phyloP scores from a whole-genome alignment of 2,888 invertebrate species.

The Mythimna pallens region DNA sequence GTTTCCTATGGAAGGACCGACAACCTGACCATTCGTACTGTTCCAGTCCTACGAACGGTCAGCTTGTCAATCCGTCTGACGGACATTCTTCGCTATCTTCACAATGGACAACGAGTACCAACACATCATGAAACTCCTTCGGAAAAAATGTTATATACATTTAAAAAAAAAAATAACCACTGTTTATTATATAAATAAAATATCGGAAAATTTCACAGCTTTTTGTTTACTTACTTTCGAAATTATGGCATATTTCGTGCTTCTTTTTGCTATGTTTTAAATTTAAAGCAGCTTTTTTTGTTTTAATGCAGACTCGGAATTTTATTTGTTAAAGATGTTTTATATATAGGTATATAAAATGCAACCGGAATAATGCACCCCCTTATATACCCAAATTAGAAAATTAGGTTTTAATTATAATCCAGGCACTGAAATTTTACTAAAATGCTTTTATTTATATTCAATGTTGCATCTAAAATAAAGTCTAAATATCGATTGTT shows the following conservation, averaged over 20 bases:
- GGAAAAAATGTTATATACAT: not conserved
- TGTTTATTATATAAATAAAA: not conserved
- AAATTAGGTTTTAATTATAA: too few relatives aligned
- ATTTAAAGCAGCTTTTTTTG: not conserved
- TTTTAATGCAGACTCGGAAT: not conserved
- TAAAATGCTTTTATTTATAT: too few relatives aligned
- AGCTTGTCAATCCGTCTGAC: conserved; percentile 32
- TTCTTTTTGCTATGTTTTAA: not conserved
- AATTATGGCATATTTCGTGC: not conserved
- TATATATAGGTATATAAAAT: too few relatives aligned
- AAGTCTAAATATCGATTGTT: too few relatives aligned
- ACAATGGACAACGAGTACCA: not conserved
- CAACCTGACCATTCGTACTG: conserved; percentile 36
- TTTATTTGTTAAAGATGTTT: not conserved
- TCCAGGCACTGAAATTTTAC: too few relatives aligned
- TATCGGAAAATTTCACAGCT: not conserved
- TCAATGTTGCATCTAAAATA: too few relatives aligned
- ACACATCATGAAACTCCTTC: not conserved
- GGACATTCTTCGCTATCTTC: conserved; percentile 17
- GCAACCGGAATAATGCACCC: too few relatives aligned
- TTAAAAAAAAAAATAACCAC: too few relatives aligned
- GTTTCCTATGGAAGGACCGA: conserved; percentile 21
- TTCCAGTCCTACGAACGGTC: conserved; percentile 11
- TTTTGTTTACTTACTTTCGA: not conserved
- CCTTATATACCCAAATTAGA: too few relatives aligned